Base-by-base conservation (phyloP, 2,113 vertebrate genomes). In the Boleophthalmus pectinirostris region DNA sequence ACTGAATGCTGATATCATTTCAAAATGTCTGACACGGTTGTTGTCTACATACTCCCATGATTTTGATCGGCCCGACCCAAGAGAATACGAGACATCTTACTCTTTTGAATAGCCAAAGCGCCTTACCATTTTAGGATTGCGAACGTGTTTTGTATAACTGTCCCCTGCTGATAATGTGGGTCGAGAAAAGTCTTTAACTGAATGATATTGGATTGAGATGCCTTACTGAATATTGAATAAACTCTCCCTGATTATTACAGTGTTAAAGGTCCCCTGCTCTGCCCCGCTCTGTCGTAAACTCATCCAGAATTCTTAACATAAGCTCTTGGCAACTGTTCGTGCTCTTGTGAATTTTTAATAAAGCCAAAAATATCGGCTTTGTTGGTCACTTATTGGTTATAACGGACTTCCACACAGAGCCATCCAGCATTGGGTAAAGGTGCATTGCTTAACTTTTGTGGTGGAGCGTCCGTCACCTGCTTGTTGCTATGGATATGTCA, bases 191-290 rank as follows among this genome's bases (percentile, higher is more conserved):
- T 77, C 66, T 74, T 69, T 74, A 82, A 79, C 79, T 79, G 58
- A 85, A 66, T 74, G 68, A 66, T 68, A 66, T 73, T 61, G 74
- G 75, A 86, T 78, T 69, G 72, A 89, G 81, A 89, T 89, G 90
- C 90, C 90, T 91, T 91, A 91, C 80, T 88, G 46, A 85, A 51
- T 91, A 91, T 82, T 88, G 46, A 85, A 51, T 73, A 69, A 82
- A 84, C 25, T 64, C 66, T 69, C 47, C 68, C 85, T 1, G 46
- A 61, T 78, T 33, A 43, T 29, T 0, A 65, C 29, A 5, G n/a
- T 1, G 14, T 73, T 47, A 38, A 74, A 21, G 60, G 33, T 43
- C 20, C 61, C 61, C 61, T 64, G 20, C 33, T 64, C 33, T 64
- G 61, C 61, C 20, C 25, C 0, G 7, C 3, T 18, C 29, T 33